These are phyloP conservation scores for Microdon myrmicae DNA, from an alignment of 2,888 invertebrate species.

Conservation along the genomic window DNA sequence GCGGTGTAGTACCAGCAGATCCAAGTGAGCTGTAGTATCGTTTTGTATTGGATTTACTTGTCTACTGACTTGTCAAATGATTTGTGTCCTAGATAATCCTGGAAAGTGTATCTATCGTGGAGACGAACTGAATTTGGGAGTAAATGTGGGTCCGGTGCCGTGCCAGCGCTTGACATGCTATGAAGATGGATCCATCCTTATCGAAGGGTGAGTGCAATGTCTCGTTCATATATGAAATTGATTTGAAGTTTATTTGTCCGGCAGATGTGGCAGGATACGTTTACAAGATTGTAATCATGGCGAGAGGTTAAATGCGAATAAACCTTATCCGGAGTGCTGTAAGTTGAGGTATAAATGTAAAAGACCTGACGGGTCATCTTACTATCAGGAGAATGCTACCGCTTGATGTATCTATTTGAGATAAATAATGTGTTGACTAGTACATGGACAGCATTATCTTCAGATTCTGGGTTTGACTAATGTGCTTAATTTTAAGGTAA, in stretches of 20 bases:
- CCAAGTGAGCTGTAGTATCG: conserved; percentile 54
- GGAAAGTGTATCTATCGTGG: conserved; percentile 63
- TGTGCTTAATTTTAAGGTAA: too few relatives aligned
- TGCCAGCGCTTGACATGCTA: conserved; percentile 62
- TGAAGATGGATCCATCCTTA: conserved; percentile 59
- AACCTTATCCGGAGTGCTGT: conserved; percentile 63
- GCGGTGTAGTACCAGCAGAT: conserved; percentile 57
- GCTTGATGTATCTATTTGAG: conserved; percentile 2
- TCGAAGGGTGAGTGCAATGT: conserved; percentile 61
- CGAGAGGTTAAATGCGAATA: conserved; percentile 58
- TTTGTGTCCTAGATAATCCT: conserved; percentile 52
- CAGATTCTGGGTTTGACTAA: too few relatives aligned
- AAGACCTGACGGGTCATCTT: conserved; percentile 57
- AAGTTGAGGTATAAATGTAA: conserved; percentile 62
- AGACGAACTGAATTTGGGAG: conserved; percentile 57
- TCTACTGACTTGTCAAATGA: neutral
- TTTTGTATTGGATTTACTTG: neutral
- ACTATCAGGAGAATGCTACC: conserved; percentile 58
- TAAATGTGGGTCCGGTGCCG: conserved; percentile 59
- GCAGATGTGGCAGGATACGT: conserved; percentile 60
- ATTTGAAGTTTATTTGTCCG: conserved; percentile 16
- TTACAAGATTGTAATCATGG: conserved; percentile 62
- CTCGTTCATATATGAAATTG: neutral
- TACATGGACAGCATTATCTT: too few relatives aligned
- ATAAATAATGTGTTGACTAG: too few relatives aligned